Evolutionary conservation across 2,113 vertebrate genomes (phyloP).

Genomic region (Scytalopus superciliaris): DNA sequence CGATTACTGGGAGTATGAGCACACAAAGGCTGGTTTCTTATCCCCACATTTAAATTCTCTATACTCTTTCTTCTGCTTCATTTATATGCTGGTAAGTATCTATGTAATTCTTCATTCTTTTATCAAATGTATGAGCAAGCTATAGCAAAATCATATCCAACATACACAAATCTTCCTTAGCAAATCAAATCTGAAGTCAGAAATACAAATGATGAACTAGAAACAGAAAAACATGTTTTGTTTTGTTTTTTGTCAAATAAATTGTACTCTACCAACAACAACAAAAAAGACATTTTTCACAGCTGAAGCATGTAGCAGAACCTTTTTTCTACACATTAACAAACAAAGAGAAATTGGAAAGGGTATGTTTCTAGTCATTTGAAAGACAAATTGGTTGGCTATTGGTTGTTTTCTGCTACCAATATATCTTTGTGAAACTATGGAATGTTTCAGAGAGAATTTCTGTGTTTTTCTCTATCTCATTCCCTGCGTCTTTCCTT

Average conservation of each 20-base stretch:
- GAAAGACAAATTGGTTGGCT: not conserved
- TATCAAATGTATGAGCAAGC: not conserved
- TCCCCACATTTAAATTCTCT: not conserved
- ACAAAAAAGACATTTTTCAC: not conserved
- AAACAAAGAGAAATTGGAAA: not conserved
- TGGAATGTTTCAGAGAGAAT: not conserved
- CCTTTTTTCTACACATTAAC: not conserved
- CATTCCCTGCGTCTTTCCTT: not conserved
- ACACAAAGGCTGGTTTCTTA: not conserved
- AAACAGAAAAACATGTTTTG: not conserved
- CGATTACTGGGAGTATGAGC: not conserved
- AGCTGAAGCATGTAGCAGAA: not conserved
- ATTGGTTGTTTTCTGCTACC: not conserved
- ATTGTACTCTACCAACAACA: not conserved
- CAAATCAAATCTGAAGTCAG: not conserved
- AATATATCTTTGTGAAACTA: not conserved
- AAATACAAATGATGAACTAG: not conserved
- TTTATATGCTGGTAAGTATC: not conserved
- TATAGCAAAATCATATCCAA: not conserved
- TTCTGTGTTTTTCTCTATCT: not conserved
- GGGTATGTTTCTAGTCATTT: not conserved
- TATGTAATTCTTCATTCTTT: constrained; percentile 23
- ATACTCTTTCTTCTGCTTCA: not conserved
- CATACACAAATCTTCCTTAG: not conserved
- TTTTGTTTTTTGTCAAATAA: not conserved